Conservation (phyloP, 1,140 invertebrate genomes). For the Drosophila suzukii region DNA sequence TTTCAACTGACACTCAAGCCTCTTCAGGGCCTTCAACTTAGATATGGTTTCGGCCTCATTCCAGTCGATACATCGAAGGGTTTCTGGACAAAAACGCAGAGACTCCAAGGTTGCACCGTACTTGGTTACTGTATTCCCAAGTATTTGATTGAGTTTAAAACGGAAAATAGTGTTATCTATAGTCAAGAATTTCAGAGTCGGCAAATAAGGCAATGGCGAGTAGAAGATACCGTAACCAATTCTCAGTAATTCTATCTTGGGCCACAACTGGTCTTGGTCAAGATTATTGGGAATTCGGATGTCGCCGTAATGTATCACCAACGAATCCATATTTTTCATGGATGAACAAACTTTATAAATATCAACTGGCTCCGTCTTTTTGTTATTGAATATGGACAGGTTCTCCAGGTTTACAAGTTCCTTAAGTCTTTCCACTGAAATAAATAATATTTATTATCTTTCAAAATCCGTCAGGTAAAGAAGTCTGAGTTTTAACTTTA, state of each 20-base stretch:
- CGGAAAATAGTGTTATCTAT: not conserved
- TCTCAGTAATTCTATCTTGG: not conserved
- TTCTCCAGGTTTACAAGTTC: not conserved
- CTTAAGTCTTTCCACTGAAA: conserved; percentile 2
- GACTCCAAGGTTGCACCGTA: conserved; percentile 3
- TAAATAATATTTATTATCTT: not conserved
- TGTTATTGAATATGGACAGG: not conserved
- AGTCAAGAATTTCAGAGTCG: not conserved
- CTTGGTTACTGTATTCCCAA: not conserved
- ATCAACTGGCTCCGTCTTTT: not conserved
- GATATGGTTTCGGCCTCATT: not conserved
- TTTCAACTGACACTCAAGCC: not conserved
- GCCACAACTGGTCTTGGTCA: not conserved
- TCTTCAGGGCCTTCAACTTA: conserved; percentile 2
- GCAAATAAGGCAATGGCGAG: conserved; percentile 6
- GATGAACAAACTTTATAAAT: conserved; percentile 2
- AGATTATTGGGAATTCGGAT: not conserved
- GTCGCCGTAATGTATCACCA: not conserved
- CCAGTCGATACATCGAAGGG: not conserved
- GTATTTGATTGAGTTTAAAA: not conserved
- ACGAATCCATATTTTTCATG: not conserved
- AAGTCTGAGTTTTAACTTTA: too few relatives aligned
- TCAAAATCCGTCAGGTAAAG: too few relatives aligned
- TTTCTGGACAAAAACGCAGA: not conserved
- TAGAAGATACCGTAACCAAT: not conserved